A percentile compares a stretch with the other conserved stretches of the same genome.
phyloP scores from a whole-genome alignment of 2,113 vertebrate species.

The Polyodon spathula region DNA sequence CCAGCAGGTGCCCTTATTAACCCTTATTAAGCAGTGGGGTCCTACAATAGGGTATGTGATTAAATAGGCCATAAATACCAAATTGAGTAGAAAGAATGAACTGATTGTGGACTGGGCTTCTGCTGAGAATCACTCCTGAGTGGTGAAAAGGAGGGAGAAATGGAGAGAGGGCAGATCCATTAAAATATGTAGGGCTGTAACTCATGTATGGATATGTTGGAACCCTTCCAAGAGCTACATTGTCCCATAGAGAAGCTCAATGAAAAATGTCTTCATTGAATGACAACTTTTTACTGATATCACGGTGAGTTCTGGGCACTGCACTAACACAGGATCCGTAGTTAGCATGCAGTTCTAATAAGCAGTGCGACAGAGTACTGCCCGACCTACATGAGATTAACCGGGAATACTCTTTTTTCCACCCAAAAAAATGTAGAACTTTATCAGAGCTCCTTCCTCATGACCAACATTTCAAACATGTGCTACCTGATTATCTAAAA shows the following conservation, averaged over 20 bases:
- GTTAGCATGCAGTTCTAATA: background rate
- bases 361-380: background rate
- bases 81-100: background rate
- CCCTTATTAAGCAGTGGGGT: slow-evolving; percentile 3
- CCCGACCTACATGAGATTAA: background rate
- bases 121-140: background rate
- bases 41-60: slow-evolving; percentile 1
- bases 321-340: background rate
- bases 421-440: too few species aligned
- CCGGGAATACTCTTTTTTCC: too few species aligned
- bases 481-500: too few species aligned
- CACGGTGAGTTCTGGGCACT: slow-evolving; percentile 4
- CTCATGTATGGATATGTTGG: slow-evolving; percentile 10
- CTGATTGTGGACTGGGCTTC: background rate
- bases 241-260: slow-evolving; percentile 17
- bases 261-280: slow-evolving; percentile 17
- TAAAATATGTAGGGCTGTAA: background rate
- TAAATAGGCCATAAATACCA: background rate
- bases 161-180: background rate
- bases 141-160: background rate
- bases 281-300: slow-evolving; percentile 9
- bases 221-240: slow-evolving; percentile 15
- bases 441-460: too few species aligned
- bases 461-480: too few species aligned
- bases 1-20: slow-evolving; percentile 1